Evolutionary conservation across 2,797 vertebrate species (phyloP), one percentile per base, ranked within the genome.

Genomic region (Phylloscopus collybita): DNA sequence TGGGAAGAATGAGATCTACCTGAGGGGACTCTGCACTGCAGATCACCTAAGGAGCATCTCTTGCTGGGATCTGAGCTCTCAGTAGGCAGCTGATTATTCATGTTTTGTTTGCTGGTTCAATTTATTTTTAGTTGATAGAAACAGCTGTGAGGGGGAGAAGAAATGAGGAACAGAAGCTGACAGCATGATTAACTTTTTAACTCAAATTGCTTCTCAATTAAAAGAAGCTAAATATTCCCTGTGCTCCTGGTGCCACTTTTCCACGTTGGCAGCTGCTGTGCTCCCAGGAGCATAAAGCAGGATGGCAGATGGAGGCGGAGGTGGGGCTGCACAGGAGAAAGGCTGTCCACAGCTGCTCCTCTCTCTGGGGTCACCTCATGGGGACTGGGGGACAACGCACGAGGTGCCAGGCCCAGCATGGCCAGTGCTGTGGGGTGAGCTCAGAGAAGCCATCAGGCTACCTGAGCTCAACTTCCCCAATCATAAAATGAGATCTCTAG

Each of bases 41-140:
- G 40, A 30, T 60, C 65, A 78, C 44, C 60, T 74, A 82, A 62
- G 56, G 22, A 93, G 50, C 50, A 88, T 29, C 72, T 91, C 56
- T 56, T 64, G 51, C 22, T 73, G 44, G 16, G 47, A 54, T 86
- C 66, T 89, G 30, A 82, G 56, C 26, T 72, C 49, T 85, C 78
- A 0, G 0, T 5, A 10, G 32, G 70, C 36, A 93, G 66, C 44
- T 73, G 73, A 79, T 88, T 96, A 75, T 79, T 90, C 66, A 45
- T 15, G 30, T 70, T 81, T 70, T 88, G n/a, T 81, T 93, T 80
- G 64, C 80, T 82, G 32, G 12, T 78, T 84, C 54, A 51, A 51
- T 72, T 95, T 86, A 83, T 79, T 95, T 96, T 93, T 88, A 93
- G 90, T 88, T 83, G 70, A 53, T 50, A 88, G 90, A 96, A 95